A percentile compares a stretch with the other conserved stretches of the same genome.
These are phyloP conservation scores for Adelges cooleyi DNA, from an alignment of 1,140 invertebrate genomes.

Conservation along the genomic window DNA sequence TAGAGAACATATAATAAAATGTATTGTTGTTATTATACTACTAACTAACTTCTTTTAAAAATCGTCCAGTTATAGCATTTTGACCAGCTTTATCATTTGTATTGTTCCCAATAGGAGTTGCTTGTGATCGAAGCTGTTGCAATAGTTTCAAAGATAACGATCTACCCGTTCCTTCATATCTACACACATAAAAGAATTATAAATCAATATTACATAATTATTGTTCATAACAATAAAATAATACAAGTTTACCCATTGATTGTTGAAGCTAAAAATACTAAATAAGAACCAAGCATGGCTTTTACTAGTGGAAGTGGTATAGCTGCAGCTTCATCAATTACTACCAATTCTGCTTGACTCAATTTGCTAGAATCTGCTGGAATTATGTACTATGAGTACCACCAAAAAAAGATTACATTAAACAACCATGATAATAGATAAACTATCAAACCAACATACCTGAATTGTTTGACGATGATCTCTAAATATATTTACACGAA, in stretches of 20 bases:
- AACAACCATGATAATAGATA: neutral
- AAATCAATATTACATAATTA: no score
- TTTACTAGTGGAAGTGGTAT: conserved; percentile 92
- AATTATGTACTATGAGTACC: conserved; percentile 69
- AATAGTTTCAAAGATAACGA: conserved; percentile 92
- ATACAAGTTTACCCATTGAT: conserved; percentile 63
- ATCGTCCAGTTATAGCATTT: conserved; percentile 42
- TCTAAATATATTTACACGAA: conserved; percentile 80
- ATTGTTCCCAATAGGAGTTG: conserved; percentile 38
- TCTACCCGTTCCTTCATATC: conserved; percentile 95
- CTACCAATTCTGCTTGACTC: conserved; percentile 83
- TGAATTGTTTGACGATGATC: conserved; percentile 96
- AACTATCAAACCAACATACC: conserved; percentile 41
- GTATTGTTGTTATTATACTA: neutral
- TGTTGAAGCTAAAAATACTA: conserved; percentile 93
- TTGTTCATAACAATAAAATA: neutral
- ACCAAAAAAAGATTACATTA: neutral
- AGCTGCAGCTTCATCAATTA: conserved; percentile 98
- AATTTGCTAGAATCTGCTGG: conserved; percentile 81
- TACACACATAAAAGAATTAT: neutral
- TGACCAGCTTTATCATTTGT: conserved; percentile 39
- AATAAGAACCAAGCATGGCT: conserved; percentile 78
- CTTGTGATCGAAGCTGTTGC: conserved; percentile 67
- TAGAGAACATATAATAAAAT: neutral
- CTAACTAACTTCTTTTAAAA: conserved; percentile 41